phyloP scores from a whole-genome alignment of 2,888 invertebrate species.

The Plebejus anna region DNA sequence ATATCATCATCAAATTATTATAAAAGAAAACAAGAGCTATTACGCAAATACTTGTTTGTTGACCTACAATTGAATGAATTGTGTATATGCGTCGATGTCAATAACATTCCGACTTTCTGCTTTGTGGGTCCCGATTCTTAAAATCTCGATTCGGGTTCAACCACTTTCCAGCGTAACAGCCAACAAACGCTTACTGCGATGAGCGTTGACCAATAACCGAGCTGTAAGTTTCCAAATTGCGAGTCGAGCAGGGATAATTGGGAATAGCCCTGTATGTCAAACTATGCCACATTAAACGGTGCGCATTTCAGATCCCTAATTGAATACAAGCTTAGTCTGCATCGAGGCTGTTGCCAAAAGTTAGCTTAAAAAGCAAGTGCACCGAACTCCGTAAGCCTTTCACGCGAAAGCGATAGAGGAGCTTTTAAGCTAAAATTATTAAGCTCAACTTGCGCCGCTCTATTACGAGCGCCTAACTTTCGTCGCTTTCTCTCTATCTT shows the following conservation, averaged over 20 bases:
- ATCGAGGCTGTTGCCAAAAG: slow-evolving; percentile 59
- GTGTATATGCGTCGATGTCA: too few relatives aligned
- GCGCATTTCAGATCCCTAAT: slow-evolving; percentile 37
- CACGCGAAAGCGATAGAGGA: slow-evolving; percentile 65
- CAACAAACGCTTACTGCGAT: too few relatives aligned
- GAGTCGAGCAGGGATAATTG: not conserved
- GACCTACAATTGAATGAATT: too few relatives aligned
- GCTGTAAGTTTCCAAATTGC: not conserved
- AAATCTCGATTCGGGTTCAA: too few relatives aligned
- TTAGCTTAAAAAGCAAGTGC: slow-evolving; percentile 62
- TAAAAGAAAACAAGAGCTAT: too few relatives aligned
- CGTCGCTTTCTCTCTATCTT: slow-evolving; percentile 47
- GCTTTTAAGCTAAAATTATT: slow-evolving; percentile 78
- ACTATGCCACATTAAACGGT: not conserved
- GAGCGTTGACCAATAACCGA: too few relatives aligned
- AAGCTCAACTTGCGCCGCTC: slow-evolving; percentile 63
- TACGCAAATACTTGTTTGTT: too few relatives aligned
- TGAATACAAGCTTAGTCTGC: slow-evolving; percentile 43
- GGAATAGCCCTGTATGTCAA: not conserved
- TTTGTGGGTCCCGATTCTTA: too few relatives aligned
- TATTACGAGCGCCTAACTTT: slow-evolving; percentile 53
- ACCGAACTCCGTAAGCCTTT: slow-evolving; percentile 62
- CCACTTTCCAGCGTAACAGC: too few relatives aligned
- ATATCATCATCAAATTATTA: too few relatives aligned
- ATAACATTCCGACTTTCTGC: too few relatives aligned